phyloP scores from a whole-genome alignment of 2,113 vertebrate species.

The Anolis sagrei region DNA sequence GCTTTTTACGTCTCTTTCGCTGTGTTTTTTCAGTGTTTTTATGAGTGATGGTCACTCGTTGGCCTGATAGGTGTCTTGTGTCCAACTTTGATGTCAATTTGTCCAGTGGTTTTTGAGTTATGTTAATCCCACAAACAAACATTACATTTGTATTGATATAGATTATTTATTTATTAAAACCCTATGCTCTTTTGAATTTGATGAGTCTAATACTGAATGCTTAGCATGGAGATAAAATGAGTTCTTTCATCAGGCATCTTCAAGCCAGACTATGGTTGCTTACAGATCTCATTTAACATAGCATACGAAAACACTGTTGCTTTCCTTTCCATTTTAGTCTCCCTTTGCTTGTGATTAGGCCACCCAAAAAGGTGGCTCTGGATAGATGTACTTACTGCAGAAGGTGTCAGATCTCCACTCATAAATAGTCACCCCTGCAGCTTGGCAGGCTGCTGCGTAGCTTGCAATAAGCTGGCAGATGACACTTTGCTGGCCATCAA shows the following conservation, averaged over 20 bases:
- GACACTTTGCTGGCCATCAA: slow-evolving; percentile 23
- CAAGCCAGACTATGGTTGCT: background rate
- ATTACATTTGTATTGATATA: too few relatives aligned
- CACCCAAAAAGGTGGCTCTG: background rate
- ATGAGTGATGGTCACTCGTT: too few relatives aligned
- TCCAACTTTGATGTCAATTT: too few relatives aligned
- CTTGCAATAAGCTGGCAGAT: slow-evolving; percentile 56
- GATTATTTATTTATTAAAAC: too few relatives aligned
- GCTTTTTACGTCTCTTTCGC: too few relatives aligned
- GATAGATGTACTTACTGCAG: slow-evolving; percentile 44
- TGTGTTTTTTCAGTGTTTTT: too few relatives aligned
- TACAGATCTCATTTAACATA: background rate
- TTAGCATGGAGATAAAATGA: background rate
- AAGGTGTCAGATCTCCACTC: slow-evolving; percentile 57
- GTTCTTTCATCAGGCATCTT: background rate
- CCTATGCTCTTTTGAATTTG: background rate
- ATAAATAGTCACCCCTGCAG: slow-evolving; percentile 43
- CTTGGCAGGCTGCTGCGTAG: slow-evolving; percentile 60
- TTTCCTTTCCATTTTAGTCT: background rate
- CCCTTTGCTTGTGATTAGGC: background rate
- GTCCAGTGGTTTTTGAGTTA: too few relatives aligned
- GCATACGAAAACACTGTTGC: background rate
- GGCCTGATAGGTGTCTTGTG: too few relatives aligned
- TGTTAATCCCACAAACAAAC: too few relatives aligned
- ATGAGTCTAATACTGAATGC: background rate